Evolutionary conservation across 2,888 invertebrate species (phyloP).

Genomic region (Hylaea fasciaria): DNA sequence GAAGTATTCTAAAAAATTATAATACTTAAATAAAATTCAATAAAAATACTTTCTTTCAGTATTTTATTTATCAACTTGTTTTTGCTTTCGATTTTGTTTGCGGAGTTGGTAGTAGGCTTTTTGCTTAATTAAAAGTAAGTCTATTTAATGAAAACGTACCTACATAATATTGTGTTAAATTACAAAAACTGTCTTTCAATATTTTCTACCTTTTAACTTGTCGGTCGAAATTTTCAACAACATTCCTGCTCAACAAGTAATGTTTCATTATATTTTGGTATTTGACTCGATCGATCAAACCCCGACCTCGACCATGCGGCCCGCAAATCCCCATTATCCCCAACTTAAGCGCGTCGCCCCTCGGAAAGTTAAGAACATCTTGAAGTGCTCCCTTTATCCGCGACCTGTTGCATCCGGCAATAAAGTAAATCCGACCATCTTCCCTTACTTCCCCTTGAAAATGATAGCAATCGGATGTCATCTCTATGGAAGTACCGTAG

Average conservation of each 20-base stretch:
- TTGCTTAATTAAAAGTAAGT: no score
- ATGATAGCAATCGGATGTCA: constrained; percentile 40
- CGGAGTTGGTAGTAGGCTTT: no score
- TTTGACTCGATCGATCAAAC: constrained; percentile 10
- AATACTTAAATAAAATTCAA: no score
- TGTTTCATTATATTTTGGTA: background rate
- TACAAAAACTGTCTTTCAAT: no score
- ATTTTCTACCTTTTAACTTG: no score
- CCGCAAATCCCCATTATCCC: constrained; percentile 48
- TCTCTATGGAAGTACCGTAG: constrained; percentile 12
- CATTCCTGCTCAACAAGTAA: background rate
- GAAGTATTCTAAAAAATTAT: no score
- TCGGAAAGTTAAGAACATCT: constrained; percentile 54
- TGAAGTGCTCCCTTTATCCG: constrained; percentile 52
- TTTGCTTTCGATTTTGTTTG: no score
- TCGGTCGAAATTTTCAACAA: background rate
- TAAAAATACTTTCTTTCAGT: no score
- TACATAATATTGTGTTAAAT: no score
- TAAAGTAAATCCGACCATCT: constrained; percentile 73
- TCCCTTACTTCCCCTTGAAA: constrained; percentile 48
- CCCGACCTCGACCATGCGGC: constrained; percentile 24
- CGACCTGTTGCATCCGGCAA: constrained; percentile 81
- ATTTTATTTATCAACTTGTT: no score
- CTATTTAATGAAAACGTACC: no score
- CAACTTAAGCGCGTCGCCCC: constrained; percentile 54